Evolutionary conservation across 2,113 vertebrate genomes (phyloP).

Genomic region (Silurus asotus): DNA sequence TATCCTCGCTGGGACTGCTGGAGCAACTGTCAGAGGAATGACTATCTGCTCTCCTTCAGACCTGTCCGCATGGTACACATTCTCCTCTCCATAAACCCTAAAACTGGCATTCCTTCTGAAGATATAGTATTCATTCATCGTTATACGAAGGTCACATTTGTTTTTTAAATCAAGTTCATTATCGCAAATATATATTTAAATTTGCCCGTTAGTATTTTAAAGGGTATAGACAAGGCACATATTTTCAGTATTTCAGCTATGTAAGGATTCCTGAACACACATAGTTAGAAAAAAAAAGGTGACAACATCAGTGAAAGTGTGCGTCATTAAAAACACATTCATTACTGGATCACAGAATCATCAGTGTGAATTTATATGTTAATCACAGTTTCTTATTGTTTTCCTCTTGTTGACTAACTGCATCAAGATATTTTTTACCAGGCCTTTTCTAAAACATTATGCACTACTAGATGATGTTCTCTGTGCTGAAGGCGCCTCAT

Average conservation of each 20-base stretch:
- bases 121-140: neutral
- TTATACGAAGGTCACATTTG: neutral
- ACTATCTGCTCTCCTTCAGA: constrained; percentile 81
- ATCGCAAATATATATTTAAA: neutral
- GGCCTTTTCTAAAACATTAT: neutral
- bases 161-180: neutral
- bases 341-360: neutral
- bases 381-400: neutral
- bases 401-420: neutral
- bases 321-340: neutral
- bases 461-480: neutral
- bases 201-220: neutral
- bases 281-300: neutral
- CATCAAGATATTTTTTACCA: neutral
- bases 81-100: neutral
- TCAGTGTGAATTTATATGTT: neutral
- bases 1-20: constrained; percentile 82
- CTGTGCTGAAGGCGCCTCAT: neutral
- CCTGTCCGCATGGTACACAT: constrained; percentile 75
- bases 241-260: neutral
- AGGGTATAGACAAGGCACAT: neutral
- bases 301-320: neutral
- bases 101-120: neutral
- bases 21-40: constrained; percentile 80
- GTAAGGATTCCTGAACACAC: neutral